Conservation (phyloP, 2,888 invertebrate species). For the Meiosimyza decipiens region DNA sequence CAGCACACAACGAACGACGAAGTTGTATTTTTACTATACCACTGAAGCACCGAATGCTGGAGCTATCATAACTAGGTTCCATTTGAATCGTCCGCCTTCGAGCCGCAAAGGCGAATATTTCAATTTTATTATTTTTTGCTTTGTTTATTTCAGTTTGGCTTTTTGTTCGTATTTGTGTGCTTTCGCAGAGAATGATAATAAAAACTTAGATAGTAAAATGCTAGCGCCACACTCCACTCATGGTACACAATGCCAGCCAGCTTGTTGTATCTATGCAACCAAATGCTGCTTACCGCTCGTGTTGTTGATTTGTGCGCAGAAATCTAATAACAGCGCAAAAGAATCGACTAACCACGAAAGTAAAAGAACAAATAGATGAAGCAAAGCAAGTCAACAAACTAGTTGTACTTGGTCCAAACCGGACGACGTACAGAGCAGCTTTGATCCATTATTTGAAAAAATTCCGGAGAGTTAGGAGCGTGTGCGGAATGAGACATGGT, state of each 20-base stretch:
- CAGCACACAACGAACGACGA: constrained; percentile 33
- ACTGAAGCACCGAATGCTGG: constrained; percentile 35
- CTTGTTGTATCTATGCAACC: constrained; percentile 3
- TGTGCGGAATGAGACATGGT: no score
- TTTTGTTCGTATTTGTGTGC: constrained; percentile 13
- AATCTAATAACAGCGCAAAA: constrained; percentile 45
- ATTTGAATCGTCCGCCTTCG: constrained; percentile 57
- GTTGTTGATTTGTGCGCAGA: constrained; percentile 60
- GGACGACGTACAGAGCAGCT: neutral
- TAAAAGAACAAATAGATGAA: neutral
- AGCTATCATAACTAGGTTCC: constrained; percentile 40
- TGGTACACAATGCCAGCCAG: neutral
- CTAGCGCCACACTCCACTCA: constrained; percentile 26
- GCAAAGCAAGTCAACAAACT: neutral
- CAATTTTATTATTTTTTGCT: constrained; percentile 40
- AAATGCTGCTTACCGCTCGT: constrained; percentile 15
- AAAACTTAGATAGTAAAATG: constrained; percentile 22
- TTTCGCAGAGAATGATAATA: constrained; percentile 22
- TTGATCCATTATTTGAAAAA: no score
- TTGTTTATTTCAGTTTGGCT: constrained; percentile 8
- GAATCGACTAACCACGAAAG: constrained; percentile 1
- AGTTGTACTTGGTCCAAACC: constrained; percentile 1
- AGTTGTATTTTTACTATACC: constrained; percentile 26
- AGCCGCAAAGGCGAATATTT: constrained; percentile 49
- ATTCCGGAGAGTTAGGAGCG: no score